phyloP scores from a whole-genome alignment of 1,140 invertebrate genomes.

The Camponotus vicinus region DNA sequence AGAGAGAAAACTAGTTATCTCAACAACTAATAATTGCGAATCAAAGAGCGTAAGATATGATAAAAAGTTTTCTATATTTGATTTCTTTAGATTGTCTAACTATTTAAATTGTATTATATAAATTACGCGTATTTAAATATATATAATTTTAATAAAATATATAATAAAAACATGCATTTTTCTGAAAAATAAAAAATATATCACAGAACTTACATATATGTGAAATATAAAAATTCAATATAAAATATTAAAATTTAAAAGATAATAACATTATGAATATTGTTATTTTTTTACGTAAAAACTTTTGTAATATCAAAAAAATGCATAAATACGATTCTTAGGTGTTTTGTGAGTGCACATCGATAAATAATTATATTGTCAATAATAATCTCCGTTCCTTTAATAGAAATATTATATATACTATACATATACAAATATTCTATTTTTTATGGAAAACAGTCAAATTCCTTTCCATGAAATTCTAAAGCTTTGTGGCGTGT shows the following conservation, averaged over 20 bases:
- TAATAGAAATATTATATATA: too few relatives aligned
- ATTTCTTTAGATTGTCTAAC: neutral
- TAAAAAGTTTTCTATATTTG: neutral
- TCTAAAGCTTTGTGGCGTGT: neutral
- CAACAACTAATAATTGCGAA: neutral
- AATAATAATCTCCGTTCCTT: too few relatives aligned
- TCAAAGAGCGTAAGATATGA: neutral
- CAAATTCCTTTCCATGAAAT: neutral
- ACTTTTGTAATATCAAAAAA: too few relatives aligned
- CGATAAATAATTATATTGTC: too few relatives aligned
- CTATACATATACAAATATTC: too few relatives aligned
- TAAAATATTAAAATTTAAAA: neutral
- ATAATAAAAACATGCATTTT: neutral
- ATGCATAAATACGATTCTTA: too few relatives aligned
- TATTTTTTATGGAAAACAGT: neutral
- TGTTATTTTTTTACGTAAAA: too few relatives aligned
- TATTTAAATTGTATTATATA: neutral
- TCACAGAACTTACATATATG: neutral
- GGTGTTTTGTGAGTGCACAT: too few relatives aligned
- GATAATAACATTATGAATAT: too few relatives aligned
- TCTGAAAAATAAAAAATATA: neutral
- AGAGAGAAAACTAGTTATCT: conserved; percentile 1
- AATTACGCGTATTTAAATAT: neutral
- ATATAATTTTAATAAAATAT: neutral
- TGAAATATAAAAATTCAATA: neutral